Conservation (phyloP, 2,888 invertebrate species). For the Hipparchia semele region DNA sequence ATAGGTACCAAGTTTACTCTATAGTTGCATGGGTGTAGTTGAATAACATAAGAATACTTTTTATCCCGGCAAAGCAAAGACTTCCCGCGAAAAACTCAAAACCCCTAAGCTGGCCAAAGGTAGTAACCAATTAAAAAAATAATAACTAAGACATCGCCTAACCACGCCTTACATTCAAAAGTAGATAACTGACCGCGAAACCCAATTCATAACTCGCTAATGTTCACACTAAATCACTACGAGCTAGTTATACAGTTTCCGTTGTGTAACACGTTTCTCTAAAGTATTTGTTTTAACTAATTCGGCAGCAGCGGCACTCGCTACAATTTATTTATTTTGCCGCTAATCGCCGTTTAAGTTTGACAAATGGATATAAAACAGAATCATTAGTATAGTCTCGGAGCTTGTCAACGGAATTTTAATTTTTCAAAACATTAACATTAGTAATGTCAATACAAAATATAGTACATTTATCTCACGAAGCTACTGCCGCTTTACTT, state of each 20-base stretch:
- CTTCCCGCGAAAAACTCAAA: too few relatives aligned
- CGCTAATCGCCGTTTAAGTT: conserved; percentile 32
- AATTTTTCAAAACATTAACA: too few relatives aligned
- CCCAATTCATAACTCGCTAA: conserved; percentile 47
- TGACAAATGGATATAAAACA: conserved; percentile 22
- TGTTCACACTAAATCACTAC: conserved; percentile 37
- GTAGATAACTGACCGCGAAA: conserved; percentile 38
- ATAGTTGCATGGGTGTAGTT: too few relatives aligned
- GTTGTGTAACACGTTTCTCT: conserved; percentile 44
- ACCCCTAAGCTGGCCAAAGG: too few relatives aligned
- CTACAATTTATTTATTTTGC: conserved; percentile 16
- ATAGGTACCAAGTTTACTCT: too few relatives aligned
- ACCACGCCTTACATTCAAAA: conserved; percentile 9
- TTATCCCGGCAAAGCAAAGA: too few relatives aligned
- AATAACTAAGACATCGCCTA: neutral
- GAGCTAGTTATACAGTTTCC: conserved; percentile 36
- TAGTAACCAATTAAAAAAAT: too few relatives aligned
- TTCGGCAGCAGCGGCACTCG: conserved; percentile 27
- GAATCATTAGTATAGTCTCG: neutral
- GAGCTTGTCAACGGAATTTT: neutral
- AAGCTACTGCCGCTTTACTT: too few relatives aligned
- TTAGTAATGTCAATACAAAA: too few relatives aligned
- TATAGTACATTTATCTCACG: too few relatives aligned
- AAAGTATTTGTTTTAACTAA: conserved; percentile 41
- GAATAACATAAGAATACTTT: too few relatives aligned